Conservation (phyloP, 2,113 vertebrate genomes). For the Hypomesus transpacificus region DNA sequence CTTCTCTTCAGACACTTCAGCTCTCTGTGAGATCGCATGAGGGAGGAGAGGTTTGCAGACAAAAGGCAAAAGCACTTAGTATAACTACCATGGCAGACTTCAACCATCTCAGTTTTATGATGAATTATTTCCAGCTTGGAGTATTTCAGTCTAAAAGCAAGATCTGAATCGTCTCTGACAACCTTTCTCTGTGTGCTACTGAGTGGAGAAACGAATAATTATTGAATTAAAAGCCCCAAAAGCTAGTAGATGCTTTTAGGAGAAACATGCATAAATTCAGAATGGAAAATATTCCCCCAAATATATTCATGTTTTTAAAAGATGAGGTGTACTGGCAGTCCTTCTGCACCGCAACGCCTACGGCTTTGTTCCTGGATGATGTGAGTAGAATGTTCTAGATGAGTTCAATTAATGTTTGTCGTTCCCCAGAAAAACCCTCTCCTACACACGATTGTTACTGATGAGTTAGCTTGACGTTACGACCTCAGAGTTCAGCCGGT, state of each 20-base stretch:
- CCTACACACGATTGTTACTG: conserved; percentile 10
- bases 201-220: no score
- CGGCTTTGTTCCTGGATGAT: no score
- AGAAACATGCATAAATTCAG: no score
- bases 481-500: conserved; percentile 18
- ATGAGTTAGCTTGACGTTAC: conserved; percentile 21
- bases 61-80: conserved; percentile 52
- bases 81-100: conserved; percentile 42
- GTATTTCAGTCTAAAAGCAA: conserved; percentile 46
- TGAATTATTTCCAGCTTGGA: conserved; percentile 58
- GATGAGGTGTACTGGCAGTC: no score
- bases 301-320: no score
- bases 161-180: conserved; percentile 52
- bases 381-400: background rate
- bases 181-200: conserved; percentile 26
- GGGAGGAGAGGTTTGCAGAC: conserved; percentile 32
- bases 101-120: conserved; percentile 51
- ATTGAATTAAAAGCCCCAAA: no score
- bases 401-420: background rate
- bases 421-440: background rate
- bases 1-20: conserved; percentile 21
- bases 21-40: conserved; percentile 26
- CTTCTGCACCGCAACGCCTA: no score
- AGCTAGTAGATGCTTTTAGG: no score
- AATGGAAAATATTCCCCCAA: no score